A percentile compares a stretch with the other conserved stretches of the same genome.
Conservation (phyloP, 2,888 invertebrate genomes). For the Scotopteryx bipunctaria region DNA sequence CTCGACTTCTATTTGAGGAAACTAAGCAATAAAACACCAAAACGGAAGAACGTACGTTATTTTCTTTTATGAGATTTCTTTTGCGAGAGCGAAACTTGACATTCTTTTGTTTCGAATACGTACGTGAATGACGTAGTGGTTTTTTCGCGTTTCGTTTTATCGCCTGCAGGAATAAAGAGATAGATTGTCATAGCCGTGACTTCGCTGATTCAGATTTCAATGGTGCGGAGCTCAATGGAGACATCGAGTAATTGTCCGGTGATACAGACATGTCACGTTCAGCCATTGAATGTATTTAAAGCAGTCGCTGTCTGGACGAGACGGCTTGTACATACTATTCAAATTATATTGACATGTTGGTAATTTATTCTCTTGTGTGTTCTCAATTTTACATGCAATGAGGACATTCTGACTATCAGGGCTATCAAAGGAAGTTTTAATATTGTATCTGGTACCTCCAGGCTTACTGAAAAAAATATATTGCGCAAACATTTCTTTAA, state of each 20-base stretch:
- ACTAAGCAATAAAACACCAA: background rate
- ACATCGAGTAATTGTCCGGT: constrained; percentile 13
- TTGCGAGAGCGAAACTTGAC: background rate
- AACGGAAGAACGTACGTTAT: background rate
- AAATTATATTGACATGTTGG: background rate
- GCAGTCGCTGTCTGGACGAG: background rate
- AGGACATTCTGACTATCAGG: background rate
- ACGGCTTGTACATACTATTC: background rate
- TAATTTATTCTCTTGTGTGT: too few relatives aligned
- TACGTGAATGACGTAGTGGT: constrained; percentile 10
- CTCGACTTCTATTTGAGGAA: background rate
- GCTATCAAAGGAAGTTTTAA: background rate
- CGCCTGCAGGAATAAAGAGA: background rate
- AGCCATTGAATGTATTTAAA: constrained; percentile 13
- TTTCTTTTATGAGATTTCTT: background rate
- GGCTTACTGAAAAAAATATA: too few relatives aligned
- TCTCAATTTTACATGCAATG: too few relatives aligned
- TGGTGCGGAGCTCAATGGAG: constrained; percentile 21
- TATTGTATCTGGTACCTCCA: too few relatives aligned
- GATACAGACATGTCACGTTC: constrained; percentile 16
- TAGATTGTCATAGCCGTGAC: constrained; percentile 13
- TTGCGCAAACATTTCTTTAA: too few relatives aligned
- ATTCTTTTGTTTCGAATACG: background rate
- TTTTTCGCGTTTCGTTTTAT: background rate
- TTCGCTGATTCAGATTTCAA: constrained; percentile 21